Evolutionary conservation across 2,113 vertebrate genomes (phyloP), one percentile per base, ranked within the genome.

Genomic region (Siniperca chuatsi): DNA sequence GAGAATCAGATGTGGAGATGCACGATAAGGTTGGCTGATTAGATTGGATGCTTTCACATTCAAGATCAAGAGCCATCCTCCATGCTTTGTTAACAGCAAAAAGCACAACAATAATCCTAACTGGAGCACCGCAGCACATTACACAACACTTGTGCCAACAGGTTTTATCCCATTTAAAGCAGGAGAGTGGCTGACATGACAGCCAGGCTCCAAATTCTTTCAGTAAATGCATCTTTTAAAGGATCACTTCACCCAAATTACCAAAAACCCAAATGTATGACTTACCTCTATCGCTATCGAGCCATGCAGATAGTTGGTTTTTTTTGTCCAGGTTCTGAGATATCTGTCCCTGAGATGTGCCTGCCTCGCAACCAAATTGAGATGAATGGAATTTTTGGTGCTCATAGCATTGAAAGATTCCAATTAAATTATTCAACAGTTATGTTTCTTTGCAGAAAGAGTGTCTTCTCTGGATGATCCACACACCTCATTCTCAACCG

Each of bases 11-110:
- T 79, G 78, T 13, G 58, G 29, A 60, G 67, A 78, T 62, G 54
- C 29, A 25, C 0, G 75, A 87, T 92, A 78, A 78, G 44, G 52
- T 69, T 23, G 44, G 50, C 76, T 76, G 85, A 85, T 81, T 81
- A 74, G 58, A 83, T 73, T 8, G 9, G 25, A 69, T 35, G 64
- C 65, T 62, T 7, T 4, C 33, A 48, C 61, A 58, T 69, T 84
- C 5, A 55, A 82, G 75, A 84, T 87, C 75, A 83, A 85, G 57
- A 70, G 76, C 40, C 4, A 20, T 81, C 82, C 46, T 78, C 77
- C 33, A 54, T 18, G 72, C 62, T 75, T 57, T 48, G 55, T 84
- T 82, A 80, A 29, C 10, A 33, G 18, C 29, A 4, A 66, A 72
- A 20, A 61, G 35, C 7, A 74, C 46, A 67, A 35, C 42, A 76